Evolutionary conservation across 2,888 invertebrate genomes (phyloP).

Genomic region (Nesidiocoris tenuis): DNA sequence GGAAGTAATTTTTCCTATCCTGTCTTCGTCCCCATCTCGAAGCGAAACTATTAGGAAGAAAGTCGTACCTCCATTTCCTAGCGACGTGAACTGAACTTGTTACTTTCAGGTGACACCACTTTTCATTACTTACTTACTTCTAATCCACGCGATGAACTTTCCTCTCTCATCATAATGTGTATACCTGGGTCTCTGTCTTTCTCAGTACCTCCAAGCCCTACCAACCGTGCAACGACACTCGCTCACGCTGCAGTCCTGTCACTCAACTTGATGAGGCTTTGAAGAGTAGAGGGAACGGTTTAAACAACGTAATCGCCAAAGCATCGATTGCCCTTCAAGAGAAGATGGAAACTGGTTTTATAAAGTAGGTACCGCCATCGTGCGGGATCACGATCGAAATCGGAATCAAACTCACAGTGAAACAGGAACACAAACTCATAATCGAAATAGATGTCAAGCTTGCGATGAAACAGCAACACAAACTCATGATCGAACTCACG

Average conservation of each 20-base stretch:
- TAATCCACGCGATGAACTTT: neutral
- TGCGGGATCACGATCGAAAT: too few species aligned
- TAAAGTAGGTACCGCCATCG: too few species aligned
- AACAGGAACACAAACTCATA: too few species aligned
- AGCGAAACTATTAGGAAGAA: neutral
- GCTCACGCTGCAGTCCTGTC: neutral
- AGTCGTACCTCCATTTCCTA: neutral
- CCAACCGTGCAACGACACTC: neutral
- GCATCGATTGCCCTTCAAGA: neutral
- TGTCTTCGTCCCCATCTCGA: neutral
- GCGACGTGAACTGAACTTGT: constrained; percentile 19
- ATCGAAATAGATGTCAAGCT: too few species aligned
- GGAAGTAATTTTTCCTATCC: too few species aligned
- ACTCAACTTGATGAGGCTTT: neutral
- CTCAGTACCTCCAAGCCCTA: neutral
- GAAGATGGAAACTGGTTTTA: neutral
- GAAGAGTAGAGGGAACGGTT: neutral
- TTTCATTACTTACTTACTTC: constrained; percentile 22
- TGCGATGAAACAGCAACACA: too few species aligned
- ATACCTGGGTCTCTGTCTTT: neutral
- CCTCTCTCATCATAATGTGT: neutral
- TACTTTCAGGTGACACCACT: constrained; percentile 29
- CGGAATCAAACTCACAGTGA: too few species aligned
- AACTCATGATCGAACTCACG: too few species aligned
- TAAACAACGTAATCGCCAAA: neutral